phyloP scores from a whole-genome alignment of 2,888 invertebrate species.

The Yponomeuta malinellus region DNA sequence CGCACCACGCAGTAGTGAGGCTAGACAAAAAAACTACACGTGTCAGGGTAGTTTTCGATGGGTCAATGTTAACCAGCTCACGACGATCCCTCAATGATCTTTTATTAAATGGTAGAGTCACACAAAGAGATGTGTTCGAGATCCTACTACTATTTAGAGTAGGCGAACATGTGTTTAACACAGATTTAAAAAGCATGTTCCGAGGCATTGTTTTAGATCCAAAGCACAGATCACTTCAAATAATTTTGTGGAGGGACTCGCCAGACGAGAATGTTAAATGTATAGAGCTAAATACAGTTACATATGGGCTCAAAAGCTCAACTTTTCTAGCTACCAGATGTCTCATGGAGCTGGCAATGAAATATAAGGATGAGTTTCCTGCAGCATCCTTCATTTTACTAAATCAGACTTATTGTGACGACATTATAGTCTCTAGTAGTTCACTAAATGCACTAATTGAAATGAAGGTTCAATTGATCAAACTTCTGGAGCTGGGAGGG shows the following conservation, averaged over 20 bases:
- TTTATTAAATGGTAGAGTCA: constrained; percentile 19
- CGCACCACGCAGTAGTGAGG: constrained; percentile 21
- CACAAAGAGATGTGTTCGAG: constrained; percentile 22
- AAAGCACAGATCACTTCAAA: constrained; percentile 18
- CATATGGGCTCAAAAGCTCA: constrained; percentile 20
- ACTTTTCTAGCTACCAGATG: constrained; percentile 20
- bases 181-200: constrained; percentile 20
- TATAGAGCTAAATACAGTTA: constrained; percentile 21
- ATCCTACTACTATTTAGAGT: constrained; percentile 19
- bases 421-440: constrained; percentile 14
- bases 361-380: constrained; percentile 14
- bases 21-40: constrained; percentile 17
- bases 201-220: constrained; percentile 15
- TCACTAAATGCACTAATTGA: neutral
- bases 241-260: constrained; percentile 21
- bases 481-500: neutral
- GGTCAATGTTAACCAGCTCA: constrained; percentile 19
- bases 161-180: constrained; percentile 14
- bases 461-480: neutral
- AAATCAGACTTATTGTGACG: constrained; percentile 21
- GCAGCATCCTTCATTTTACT: constrained; percentile 17
- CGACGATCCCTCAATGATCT: constrained; percentile 22
- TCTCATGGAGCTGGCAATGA: constrained; percentile 17
- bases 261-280: constrained; percentile 18
- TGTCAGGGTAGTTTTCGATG: constrained; percentile 19